phyloP scores from a whole-genome alignment of 2,797 vertebrate genomes.

The Cetoscarus ocellatus region DNA sequence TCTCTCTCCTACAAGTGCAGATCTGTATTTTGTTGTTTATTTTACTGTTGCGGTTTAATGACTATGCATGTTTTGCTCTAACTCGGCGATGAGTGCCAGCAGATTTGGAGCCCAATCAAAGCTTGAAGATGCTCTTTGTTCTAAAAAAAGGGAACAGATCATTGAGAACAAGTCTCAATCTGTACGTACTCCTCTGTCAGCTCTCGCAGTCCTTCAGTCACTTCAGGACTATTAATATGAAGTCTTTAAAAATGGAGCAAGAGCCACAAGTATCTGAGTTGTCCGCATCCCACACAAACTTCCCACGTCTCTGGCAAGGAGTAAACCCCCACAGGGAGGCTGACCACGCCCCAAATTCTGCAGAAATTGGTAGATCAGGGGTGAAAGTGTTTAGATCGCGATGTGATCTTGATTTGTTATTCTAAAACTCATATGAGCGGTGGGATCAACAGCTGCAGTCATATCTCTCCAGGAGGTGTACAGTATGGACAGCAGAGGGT shows the following conservation, averaged over 20 bases:
- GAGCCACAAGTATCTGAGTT: conserved; percentile 7
- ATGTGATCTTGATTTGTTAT: conserved; percentile 16
- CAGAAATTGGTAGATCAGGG: conserved; percentile 30
- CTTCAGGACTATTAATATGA: conserved; percentile 5
- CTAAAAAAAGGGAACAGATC: conserved; percentile 54
- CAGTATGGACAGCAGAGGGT: too few species aligned
- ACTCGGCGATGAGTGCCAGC: conserved; percentile 22
- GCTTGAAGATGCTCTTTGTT: conserved; percentile 50
- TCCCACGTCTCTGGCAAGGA: conserved; percentile 58
- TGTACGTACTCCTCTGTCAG: conserved; percentile 33
- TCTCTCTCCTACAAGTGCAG: conserved; percentile 28
- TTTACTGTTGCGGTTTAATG: conserved; percentile 46
- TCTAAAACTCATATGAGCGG: conserved; percentile 11
- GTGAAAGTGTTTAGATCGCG: not conserved
- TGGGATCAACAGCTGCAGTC: conserved; percentile 12
- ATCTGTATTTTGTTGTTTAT: conserved; percentile 58
- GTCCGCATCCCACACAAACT: conserved; percentile 50
- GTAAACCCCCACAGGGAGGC: conserved; percentile 25
- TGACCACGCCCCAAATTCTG: conserved; percentile 25
- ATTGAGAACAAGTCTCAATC: conserved; percentile 51
- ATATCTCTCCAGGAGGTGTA: too few species aligned
- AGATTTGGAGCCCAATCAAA: conserved; percentile 41
- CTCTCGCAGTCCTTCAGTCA: conserved; percentile 38
- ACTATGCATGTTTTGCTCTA: conserved; percentile 47
- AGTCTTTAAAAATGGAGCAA: conserved; percentile 1